Conservation (phyloP, 2,113 vertebrate genomes). For the Martes martes region DNA sequence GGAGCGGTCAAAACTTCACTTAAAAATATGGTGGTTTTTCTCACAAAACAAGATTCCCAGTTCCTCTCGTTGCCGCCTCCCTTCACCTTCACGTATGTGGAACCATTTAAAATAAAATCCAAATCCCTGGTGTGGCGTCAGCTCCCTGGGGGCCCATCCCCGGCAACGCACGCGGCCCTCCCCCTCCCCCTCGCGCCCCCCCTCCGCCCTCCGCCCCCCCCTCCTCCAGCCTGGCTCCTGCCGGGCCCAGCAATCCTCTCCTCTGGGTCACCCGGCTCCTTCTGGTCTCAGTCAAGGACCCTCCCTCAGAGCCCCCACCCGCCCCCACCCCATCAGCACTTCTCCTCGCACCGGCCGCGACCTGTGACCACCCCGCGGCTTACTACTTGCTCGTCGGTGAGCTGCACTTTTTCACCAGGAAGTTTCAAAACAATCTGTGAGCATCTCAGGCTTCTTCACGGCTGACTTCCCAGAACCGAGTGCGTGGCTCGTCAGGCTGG, state of each 20-base stretch:
- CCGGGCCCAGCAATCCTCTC: too few relatives aligned
- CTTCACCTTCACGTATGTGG: too few relatives aligned
- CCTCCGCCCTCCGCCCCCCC: not conserved
- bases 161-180: accelerated
- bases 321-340: not conserved
- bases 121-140: accelerated
- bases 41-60: too few relatives aligned
- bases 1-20: not conserved
- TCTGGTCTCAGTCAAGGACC: not conserved
- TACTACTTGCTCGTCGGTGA: too few relatives aligned
- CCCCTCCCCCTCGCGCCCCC: not conserved
- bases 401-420: not conserved
- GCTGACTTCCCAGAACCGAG: not conserved
- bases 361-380: not conserved
- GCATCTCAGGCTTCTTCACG: not conserved
- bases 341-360: accelerated
- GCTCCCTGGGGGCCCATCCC: not conserved
- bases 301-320: not conserved
- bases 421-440: not conserved
- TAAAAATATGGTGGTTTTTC: not conserved
- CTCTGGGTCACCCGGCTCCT: too few relatives aligned
- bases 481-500: not conserved
- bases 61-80: not conserved
- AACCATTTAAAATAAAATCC: not conserved
- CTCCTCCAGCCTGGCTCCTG: too few relatives aligned